Evolutionary conservation across 2,888 invertebrate genomes (phyloP), one percentile per base, ranked within the genome.

Genomic region (Omphaloscelis lunosa): DNA sequence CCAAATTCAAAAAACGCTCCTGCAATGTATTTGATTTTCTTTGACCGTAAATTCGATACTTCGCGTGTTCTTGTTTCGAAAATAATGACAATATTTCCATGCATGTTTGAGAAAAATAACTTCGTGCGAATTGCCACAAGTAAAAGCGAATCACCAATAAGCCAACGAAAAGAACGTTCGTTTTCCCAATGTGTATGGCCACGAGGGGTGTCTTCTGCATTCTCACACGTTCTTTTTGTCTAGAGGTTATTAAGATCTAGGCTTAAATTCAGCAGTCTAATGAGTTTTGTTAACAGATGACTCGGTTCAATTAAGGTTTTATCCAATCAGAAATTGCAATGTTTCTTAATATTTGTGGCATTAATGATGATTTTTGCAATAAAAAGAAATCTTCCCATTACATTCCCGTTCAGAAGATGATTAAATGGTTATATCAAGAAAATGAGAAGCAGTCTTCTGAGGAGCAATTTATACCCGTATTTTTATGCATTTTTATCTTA

Each of bases 201-300:
- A 39, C 17, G 20, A 29, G 17, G 23, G 41, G 53, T 72, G 12
- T 34, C 9, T 34, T 34, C 27, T 45, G 61, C 63, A 83, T 84
- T 83, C 85, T 41, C n/a, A 12, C 72, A 45, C 82, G 73, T 48
- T 63, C 23, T 68, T 62, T 53, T 45, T 48, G 85, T 84, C 82
- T 84, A 84, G 85, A 86, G 85, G n/a, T 39, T 71, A 80, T 71
- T 68, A 72, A 62, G 58, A 73, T 73, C 56, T 71, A 72, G 83
- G 67, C 74, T 29, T 59, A 67, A 66, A n/a, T 75, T 39, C 65
- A 67, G 34, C 62, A 56, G 56, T 62, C 15, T 68, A 59, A 70
- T 68, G 39, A 56, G 12, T 77, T 82, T 79, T 74, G 79, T 82
- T 79, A 74, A 59, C 65, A 53, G 27, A 79, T 76, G 72, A 76